Percentiles rank a stretch among this genome's conserved stretches.
Conservation (phyloP, 2,113 vertebrate species). For the Antigone vipio region DNA sequence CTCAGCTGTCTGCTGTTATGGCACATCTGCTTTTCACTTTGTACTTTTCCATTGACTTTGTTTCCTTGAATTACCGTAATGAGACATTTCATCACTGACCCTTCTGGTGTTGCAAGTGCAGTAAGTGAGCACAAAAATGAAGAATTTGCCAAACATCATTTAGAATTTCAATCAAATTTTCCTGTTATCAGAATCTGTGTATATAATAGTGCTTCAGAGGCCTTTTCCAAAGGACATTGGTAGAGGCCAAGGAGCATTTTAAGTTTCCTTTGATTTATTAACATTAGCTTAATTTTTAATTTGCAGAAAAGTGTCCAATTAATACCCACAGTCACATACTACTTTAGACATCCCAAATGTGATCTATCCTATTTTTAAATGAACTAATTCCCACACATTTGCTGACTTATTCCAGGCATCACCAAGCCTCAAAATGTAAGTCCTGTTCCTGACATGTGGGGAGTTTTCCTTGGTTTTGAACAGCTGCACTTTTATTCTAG, state of each 20-base stretch:
- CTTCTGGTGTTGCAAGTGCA: not conserved
- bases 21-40: not conserved
- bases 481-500: not conserved
- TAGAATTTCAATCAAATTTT: not conserved
- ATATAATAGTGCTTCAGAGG: not conserved
- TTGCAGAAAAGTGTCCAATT: not conserved
- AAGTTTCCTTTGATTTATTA: conserved; percentile 35
- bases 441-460: not conserved
- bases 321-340: not conserved
- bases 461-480: not conserved
- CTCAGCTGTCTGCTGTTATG: not conserved
- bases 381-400: not conserved
- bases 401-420: not conserved
- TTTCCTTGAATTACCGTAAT: not conserved
- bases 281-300: not conserved
- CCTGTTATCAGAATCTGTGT: not conserved
- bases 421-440: not conserved
- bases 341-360: not conserved
- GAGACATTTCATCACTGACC: not conserved
- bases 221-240: not conserved
- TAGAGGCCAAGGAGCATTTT: not conserved
- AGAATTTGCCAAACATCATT: not conserved
- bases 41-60: not conserved
- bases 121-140: not conserved
- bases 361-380: not conserved